Evolutionary conservation across 2,797 vertebrate genomes (phyloP).

Genomic region (Mus caroli): DNA sequence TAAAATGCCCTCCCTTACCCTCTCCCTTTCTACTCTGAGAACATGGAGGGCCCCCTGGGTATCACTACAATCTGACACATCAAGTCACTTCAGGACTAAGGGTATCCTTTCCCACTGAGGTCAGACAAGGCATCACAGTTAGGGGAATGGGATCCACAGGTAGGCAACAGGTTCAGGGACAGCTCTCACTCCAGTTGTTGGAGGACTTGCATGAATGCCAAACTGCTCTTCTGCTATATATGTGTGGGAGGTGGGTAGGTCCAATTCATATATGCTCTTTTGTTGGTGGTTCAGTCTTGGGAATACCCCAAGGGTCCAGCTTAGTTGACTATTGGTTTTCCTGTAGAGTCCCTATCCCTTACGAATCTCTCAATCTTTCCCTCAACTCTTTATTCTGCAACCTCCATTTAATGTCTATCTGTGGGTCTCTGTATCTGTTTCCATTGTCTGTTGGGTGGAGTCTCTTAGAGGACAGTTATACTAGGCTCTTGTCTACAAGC

Average conservation of each 20-base stretch:
- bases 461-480: background rate
- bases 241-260: background rate
- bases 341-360: background rate
- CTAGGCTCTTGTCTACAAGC: background rate
- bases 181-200: background rate
- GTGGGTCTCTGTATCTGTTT: background rate
- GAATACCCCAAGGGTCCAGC: background rate
- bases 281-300: background rate
- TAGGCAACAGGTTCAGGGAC: background rate
- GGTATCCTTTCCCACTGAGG: background rate
- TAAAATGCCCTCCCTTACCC: background rate
- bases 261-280: background rate
- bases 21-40: background rate
- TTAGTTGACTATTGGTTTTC: background rate
- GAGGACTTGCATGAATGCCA: background rate
- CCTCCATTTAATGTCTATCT: background rate
- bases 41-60: background rate
- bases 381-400: background rate
- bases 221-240: background rate
- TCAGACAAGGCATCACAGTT: background rate
- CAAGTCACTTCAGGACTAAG: background rate
- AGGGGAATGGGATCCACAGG: background rate
- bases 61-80: background rate
- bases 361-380: background rate
- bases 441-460: background rate